Evolutionary conservation across 2,113 vertebrate species (phyloP), one percentile per base, ranked within the genome.

Genomic region (Sylvilagus bachmani): DNA sequence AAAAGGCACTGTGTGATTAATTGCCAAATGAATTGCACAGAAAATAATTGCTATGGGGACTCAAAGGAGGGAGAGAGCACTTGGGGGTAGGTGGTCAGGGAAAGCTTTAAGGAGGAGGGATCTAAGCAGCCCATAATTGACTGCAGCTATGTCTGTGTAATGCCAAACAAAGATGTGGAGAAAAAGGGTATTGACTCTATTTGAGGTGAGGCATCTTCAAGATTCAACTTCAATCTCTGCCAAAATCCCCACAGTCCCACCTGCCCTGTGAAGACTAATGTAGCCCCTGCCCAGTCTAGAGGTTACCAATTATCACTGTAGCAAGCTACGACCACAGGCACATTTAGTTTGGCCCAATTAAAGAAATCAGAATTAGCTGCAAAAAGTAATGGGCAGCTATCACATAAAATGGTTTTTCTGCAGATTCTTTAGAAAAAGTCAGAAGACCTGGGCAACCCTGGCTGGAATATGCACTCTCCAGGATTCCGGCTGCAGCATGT

Each of bases 31-130:
- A 96, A 95, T 92, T 94, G 55, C 90, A 90, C 31, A 38, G 67
- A 85, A 96, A 96, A 89, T 91, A 96, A 96, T 91, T 96, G 69
- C 90, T 91, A 88, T 96, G 90, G 90, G 87, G 96, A 94, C 84
- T 94, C 55, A 87, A 92, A 86, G 55, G 92, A 96, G 77, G 24
- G 82, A 73, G 44, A 78, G 71, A 87, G 33, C 83, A 86, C 75
- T 96, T 86, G 77, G 93, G 93, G 77, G 75, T 92, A n/a, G 13
- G 44, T 91, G 80, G 93, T 92, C 91, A 93, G 71, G 95, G 84
- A 81, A 49, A 96, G 78, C 64, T 94, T 91, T 90, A 94, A 91
- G 74, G 75, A 96, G 70, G 29, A 89, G 91, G 74, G 27, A 83
- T 93, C 70, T 91, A 96, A 95, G 87, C 4, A 36, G 36, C 53